Conservation (phyloP, 2,888 invertebrate species). For the Crepidodera aurea region DNA sequence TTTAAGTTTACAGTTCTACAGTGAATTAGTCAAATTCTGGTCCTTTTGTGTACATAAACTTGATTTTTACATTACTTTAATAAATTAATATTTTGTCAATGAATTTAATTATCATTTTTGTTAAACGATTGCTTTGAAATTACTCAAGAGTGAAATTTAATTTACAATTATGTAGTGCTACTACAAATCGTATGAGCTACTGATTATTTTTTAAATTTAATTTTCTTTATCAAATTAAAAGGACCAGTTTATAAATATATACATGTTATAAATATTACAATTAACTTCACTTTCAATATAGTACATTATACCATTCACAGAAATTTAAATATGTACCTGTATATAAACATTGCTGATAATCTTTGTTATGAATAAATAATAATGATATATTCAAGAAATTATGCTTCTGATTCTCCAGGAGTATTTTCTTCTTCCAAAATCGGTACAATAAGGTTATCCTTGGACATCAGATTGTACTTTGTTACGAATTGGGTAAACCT, state of each 20-base stretch:
- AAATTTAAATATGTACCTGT: background rate
- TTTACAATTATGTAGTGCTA: no score
- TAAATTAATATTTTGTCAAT: no score
- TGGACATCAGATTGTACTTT: conserved; percentile 97
- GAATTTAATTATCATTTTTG: no score
- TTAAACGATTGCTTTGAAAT: no score
- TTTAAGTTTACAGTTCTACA: no score
- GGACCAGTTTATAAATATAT: background rate
- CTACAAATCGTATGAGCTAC: no score
- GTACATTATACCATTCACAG: background rate
- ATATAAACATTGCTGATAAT: background rate
- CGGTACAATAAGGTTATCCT: conserved; percentile 97
- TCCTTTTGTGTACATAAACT: no score
- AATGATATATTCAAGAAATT: conserved; percentile 35
- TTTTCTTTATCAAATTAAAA: background rate
- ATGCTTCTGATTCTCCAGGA: conserved; percentile 64
- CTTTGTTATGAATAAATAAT: conserved; percentile 8
- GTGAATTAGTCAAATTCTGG: no score
- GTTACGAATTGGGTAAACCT: conserved; percentile 97
- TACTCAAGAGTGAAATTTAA: no score
- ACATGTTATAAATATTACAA: background rate
- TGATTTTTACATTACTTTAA: no score
- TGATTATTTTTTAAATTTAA: no score
- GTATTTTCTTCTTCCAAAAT: conserved; percentile 83
- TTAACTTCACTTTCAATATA: background rate